Conservation (phyloP, 2,888 invertebrate genomes). For the Polydrusus pterygomalis region DNA sequence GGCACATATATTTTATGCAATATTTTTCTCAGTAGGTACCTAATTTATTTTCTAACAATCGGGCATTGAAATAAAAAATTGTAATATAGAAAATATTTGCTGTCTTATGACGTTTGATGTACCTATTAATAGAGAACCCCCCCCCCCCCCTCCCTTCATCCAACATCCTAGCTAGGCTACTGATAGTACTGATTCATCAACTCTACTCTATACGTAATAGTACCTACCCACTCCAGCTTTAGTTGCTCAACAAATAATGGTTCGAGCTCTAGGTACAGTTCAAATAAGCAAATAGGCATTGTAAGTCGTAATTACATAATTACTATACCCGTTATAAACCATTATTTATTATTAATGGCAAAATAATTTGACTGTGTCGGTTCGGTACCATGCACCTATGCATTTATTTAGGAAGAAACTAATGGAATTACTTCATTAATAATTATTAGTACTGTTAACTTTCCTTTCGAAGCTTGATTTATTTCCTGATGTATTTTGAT, state of each 20-base stretch:
- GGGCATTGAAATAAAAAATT: too few relatives aligned
- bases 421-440: neutral
- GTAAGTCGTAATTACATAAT: conserved; percentile 4
- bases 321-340: neutral
- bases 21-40: too few relatives aligned
- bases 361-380: conserved; percentile 21
- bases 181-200: too few relatives aligned
- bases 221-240: neutral
- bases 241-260: conserved; percentile 14
- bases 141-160: neutral
- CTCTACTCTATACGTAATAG: too few relatives aligned
- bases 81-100: too few relatives aligned
- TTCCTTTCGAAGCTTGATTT: neutral
- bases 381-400: neutral
- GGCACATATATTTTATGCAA: too few relatives aligned
- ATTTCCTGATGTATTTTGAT: neutral
- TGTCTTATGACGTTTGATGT: too few relatives aligned
- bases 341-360: conserved; percentile 12
- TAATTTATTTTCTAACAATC: too few relatives aligned
- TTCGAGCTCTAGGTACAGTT: conserved; percentile 4
- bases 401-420: conserved; percentile 3
- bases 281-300: neutral
- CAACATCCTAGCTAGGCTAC: neutral
- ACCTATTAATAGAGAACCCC: too few relatives aligned
- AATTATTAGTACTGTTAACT: neutral